Base-by-base conservation (phyloP, 2,888 invertebrate genomes). In the Euclidia mi region DNA sequence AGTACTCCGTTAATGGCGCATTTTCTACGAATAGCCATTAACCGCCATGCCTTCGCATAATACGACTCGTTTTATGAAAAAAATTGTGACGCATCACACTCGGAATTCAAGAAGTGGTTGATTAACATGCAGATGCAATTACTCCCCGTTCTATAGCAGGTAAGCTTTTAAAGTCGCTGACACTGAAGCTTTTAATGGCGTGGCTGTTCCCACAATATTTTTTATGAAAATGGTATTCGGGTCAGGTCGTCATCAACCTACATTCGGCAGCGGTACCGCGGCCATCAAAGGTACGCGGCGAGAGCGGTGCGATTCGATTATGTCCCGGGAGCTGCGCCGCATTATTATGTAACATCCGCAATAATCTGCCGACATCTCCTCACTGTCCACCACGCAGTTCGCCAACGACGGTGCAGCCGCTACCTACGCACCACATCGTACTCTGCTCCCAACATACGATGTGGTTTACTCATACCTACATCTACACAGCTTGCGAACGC, bases 311-410 rank as follows among this genome's bases (percentile, higher is more conserved):
- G 53, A 74, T 71, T 62, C 62, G 57, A 71, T 71, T 79, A 78
- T 60, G 42, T 71, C 62, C 59, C 68, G 65, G 65, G 60, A 40
- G 59, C 64, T 46, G 14, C 63, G 69, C 85, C 84, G 89, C 90
- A 90, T 78, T 85, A 84, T 91, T 89, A 89, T 84, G 76, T 89
- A 91, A 92, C 76, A 72, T 76, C 79, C 74, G 85, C 86, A 84
- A 79, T 69, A 68, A 74, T 70, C 61, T 45, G 53, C 56, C 69
- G 59, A 47, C 37, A 40, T 47, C 46, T 58, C 52, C 46, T 56
- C 53, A 1, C 37, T 37, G 9, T 15, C 10, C 7, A 15, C 4
- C 14, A 35, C 15, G 20, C 20, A 25, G 20, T 6, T 7, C 6
- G 4, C 4, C 20, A 1, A 25, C 20, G 20, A 25, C 7, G 20